Conservation (phyloP, 2,797 vertebrate species). For the Garrulus glandarius region DNA sequence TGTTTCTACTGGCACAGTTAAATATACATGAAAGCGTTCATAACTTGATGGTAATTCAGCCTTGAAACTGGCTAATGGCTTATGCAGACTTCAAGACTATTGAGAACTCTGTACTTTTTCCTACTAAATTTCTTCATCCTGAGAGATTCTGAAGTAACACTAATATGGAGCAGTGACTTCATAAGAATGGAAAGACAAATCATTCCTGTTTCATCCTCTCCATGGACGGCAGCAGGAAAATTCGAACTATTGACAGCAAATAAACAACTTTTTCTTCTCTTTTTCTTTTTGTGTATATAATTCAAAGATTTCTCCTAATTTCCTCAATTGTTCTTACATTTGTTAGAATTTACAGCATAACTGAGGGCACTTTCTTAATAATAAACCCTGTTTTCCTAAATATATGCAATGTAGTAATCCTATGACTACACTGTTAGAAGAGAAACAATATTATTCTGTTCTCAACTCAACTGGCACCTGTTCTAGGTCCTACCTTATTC, state of each 20-base stretch:
- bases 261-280: neutral
- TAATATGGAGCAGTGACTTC: neutral
- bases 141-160: neutral
- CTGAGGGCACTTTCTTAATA: neutral
- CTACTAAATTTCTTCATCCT: neutral
- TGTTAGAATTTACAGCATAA: neutral
- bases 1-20: neutral
- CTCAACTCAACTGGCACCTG: neutral
- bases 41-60: neutral
- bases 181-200: neutral
- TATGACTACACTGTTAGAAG: neutral
- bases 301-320: neutral
- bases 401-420: neutral
- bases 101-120: neutral
- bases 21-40: conserved; percentile 17
- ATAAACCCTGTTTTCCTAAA: neutral
- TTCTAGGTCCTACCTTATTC: neutral
- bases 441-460: neutral
- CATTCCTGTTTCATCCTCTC: neutral
- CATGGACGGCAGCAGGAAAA: neutral
- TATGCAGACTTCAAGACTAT: neutral
- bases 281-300: neutral
- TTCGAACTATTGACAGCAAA: neutral
- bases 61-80: conserved; percentile 25
- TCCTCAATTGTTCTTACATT: neutral